Conservation (phyloP, 1,140 invertebrate species). For the Neodiprion pinetum region DNA sequence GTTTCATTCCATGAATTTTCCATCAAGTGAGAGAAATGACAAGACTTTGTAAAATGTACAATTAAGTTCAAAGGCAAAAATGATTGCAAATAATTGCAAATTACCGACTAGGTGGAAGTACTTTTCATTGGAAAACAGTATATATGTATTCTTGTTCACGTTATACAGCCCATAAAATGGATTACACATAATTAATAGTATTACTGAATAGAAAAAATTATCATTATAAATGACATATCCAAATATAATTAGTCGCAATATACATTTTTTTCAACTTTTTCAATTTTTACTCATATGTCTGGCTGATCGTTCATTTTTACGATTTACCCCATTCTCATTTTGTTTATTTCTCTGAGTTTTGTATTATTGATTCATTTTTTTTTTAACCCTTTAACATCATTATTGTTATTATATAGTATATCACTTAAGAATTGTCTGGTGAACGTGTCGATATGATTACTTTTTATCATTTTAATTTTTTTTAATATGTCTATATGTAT, state of each 20-base stretch:
- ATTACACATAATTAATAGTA: neutral
- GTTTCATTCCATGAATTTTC: no score
- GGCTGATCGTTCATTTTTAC: neutral
- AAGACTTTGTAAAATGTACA: no score
- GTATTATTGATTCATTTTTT: neutral
- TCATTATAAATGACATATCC: constrained; percentile 7
- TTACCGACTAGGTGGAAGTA: no score
- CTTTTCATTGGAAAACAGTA: neutral
- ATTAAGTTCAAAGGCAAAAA: no score
- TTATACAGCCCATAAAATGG: constrained; percentile 3
- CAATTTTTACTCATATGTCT: neutral
- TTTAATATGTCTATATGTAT: neutral
- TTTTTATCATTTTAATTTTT: neutral
- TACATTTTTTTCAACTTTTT: neutral
- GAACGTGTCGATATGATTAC: neutral
- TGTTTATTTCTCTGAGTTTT: neutral
- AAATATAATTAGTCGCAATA: constrained; percentile 1
- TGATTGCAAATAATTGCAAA: no score
- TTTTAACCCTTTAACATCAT: neutral
- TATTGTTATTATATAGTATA: neutral
- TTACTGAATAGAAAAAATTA: neutral
- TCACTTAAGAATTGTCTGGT: neutral
- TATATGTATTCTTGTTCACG: constrained; percentile 7
- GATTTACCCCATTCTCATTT: neutral
- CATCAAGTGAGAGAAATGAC: no score